Evolutionary conservation across 2,113 vertebrate species (phyloP), one percentile per base, ranked within the genome.

Genomic region (Gobius niger): DNA sequence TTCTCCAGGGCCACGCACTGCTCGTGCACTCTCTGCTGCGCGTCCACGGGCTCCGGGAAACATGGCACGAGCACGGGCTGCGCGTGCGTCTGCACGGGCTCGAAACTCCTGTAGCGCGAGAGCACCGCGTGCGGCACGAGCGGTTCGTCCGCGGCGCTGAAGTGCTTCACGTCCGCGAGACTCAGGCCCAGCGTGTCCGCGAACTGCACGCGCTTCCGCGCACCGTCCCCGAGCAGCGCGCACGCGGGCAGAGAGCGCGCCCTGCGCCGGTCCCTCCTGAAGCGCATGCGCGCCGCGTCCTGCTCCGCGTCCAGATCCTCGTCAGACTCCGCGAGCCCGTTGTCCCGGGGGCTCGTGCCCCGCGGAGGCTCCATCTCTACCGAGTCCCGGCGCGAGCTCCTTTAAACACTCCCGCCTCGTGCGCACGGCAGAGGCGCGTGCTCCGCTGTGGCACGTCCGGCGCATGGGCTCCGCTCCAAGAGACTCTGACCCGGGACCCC

Each of bases 161-260:
- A 98, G 91, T 94, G 95, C 80, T 93, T 95, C 44, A 98, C 92
- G 74, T 94, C 94, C 74, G 94, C 94, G 76, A 98, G 91, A 72
- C 76, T 88, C 72, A 96, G 87, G 1, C 96, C 96, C 82, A 96
- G 34, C 0, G 95, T 81, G 87, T 98, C 96, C 0, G 96, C 96
- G 81, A 98, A 98, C 86, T 93, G 93, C 15, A 98, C 96, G 16
- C 92, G 89, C 87, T 97, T 97, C 75, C 93, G 91, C 69, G 87
- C 92, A 78, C 87, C 85, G 14, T 44, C 2, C 51, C 79, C 6
- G 34, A 4, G 0, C 42, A 82, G 85, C 47, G 91, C 83, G 79
- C 65, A 88, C 0, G 90, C 88, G 10, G 92, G 90, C 70, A 92
- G 86, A 11, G 92, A 91, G 44, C 63, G 72, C 0, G 91, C 92